Conservation (phyloP, 2,888 invertebrate genomes). For the Sesia bembeciformis region DNA sequence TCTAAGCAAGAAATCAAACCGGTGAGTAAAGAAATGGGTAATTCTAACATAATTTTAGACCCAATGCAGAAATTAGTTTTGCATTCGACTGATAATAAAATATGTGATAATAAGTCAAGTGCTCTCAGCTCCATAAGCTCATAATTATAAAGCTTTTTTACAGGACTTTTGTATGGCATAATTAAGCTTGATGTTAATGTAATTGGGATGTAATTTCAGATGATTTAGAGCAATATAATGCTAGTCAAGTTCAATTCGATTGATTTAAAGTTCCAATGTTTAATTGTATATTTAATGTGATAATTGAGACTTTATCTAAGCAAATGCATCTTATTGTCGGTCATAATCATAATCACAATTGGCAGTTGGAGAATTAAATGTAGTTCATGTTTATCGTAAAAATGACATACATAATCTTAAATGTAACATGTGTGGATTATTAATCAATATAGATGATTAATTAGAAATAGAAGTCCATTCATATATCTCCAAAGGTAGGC, state of each 20-base stretch:
- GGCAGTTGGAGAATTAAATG: too few species aligned
- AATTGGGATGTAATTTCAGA: not conserved
- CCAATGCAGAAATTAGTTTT: slow-evolving; percentile 70
- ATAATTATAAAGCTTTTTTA: slow-evolving; percentile 50
- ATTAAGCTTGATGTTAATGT: slow-evolving; percentile 1
- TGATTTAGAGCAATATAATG: not conserved
- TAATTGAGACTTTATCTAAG: too few species aligned
- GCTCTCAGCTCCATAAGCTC: slow-evolving; percentile 65
- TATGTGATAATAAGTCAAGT: slow-evolving; percentile 70
- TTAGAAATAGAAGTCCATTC: too few species aligned
- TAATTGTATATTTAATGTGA: too few species aligned
- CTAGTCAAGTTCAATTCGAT: not conserved
- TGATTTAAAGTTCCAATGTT: too few species aligned
- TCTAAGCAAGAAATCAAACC: slow-evolving; percentile 12
- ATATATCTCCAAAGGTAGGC: too few species aligned
- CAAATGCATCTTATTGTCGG: too few species aligned
- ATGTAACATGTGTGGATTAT: too few species aligned
- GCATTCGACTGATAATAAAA: slow-evolving; percentile 71
- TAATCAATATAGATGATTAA: too few species aligned
- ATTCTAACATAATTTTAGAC: slow-evolving; percentile 66
- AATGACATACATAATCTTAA: too few species aligned
- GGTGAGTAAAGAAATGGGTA: slow-evolving; percentile 30
- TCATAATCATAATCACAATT: too few species aligned
- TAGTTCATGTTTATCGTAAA: too few species aligned
- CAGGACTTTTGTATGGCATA: slow-evolving; percentile 43